A percentile compares a stretch with the other conserved stretches of the same genome.
Conservation (phyloP, 2,113 vertebrate species). For the Panthera uncia region DNA sequence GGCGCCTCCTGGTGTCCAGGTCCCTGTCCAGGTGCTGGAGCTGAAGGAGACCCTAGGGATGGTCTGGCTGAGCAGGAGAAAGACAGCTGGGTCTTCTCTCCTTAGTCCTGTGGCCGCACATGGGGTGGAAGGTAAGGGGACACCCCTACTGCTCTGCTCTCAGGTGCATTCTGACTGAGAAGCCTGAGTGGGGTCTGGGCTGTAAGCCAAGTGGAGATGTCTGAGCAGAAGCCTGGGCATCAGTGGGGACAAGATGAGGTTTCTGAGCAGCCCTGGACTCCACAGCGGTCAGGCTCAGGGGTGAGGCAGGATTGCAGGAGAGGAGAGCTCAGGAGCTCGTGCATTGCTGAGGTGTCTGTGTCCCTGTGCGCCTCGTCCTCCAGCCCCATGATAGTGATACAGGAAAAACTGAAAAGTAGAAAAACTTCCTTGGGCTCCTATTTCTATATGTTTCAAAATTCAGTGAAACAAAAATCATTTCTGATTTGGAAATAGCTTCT, state of each 20-base stretch:
- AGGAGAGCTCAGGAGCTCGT: not conserved
- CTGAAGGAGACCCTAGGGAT: not conserved
- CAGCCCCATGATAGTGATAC: accelerated
- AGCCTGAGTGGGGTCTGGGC: not conserved
- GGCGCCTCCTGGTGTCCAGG: not conserved
- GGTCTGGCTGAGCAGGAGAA: not conserved
- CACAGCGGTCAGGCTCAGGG: not conserved
- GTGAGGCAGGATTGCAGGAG: not conserved
- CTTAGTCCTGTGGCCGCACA: not conserved
- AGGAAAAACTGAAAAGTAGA: not conserved
- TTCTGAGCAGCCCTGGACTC: not conserved
- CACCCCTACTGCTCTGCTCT: too few relatives aligned
- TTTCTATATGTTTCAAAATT: too few relatives aligned
- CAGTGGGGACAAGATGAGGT: not conserved
- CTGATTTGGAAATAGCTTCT: too few relatives aligned
- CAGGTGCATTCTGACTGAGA: too few relatives aligned
- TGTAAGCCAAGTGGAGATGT: not conserved
- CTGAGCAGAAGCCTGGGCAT: not conserved
- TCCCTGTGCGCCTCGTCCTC: not conserved
- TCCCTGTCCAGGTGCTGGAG: not conserved
- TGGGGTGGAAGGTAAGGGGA: not conserved
- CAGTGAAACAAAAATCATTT: too few relatives aligned
- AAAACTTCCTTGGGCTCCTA: too few relatives aligned
- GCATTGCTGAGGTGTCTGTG: not conserved
- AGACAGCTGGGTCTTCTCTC: not conserved